These are phyloP conservation scores for Drosophila antonietae DNA, from an alignment of 2,888 invertebrate species.

Conservation along the genomic window DNA sequence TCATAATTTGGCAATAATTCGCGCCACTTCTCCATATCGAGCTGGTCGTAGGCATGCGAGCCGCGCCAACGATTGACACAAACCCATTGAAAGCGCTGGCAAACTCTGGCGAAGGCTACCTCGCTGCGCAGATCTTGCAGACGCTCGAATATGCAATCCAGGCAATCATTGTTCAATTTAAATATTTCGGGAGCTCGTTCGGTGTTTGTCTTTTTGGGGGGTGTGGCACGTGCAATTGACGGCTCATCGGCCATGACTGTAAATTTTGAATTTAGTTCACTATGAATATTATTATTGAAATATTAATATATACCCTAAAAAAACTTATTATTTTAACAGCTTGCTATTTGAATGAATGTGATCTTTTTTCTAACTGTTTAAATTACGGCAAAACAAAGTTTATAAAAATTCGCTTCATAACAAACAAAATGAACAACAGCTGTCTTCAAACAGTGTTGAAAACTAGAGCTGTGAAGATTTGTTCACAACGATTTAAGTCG, in stretches of 20 bases:
- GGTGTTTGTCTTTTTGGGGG: slow-evolving; percentile 13
- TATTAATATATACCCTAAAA: slow-evolving; percentile 13
- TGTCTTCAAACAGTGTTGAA: slow-evolving; percentile 44
- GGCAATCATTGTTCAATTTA: slow-evolving; percentile 75
- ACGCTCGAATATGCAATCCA: slow-evolving; percentile 70
- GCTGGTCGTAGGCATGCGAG: slow-evolving; percentile 60
- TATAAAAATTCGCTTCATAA: slow-evolving; percentile 43
- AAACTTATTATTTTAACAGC: not conserved
- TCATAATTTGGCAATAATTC: slow-evolving; percentile 63
- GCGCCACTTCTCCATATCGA: slow-evolving; percentile 72
- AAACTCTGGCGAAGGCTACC: slow-evolving; percentile 67
- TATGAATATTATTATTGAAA: not conserved
- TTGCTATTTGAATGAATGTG: not conserved
- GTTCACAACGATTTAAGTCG: not conserved
- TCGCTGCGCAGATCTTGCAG: slow-evolving; percentile 69
- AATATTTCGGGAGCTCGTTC: slow-evolving; percentile 49
- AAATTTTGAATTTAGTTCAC: not conserved
- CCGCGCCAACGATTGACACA: slow-evolving; percentile 66
- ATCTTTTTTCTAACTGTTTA: not conserved
- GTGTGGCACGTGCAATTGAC: slow-evolving; percentile 20
- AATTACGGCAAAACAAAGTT: slow-evolving; percentile 17
- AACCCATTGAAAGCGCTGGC: slow-evolving; percentile 68
- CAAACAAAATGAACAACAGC: slow-evolving; percentile 55
- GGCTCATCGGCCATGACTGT: slow-evolving; percentile 52
- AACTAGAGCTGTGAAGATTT: slow-evolving; percentile 2